These are phyloP conservation scores for Acanthurus lineatus DNA, from an alignment of 2,797 vertebrate species.

Conservation along the genomic window DNA sequence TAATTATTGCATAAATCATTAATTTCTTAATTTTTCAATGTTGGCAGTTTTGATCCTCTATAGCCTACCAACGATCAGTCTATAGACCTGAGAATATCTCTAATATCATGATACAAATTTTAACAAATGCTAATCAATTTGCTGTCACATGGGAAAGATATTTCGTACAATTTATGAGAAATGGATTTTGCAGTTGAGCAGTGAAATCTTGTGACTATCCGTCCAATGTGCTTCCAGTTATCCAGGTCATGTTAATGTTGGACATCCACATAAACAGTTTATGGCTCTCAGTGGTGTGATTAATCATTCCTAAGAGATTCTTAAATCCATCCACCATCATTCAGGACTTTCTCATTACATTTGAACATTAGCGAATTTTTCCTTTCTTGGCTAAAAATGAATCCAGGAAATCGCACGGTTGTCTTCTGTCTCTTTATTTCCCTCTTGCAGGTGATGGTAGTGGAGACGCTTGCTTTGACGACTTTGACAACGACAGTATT, in stretches of 20 bases:
- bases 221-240: slow-evolving; percentile 18
- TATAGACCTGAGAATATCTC: background rate
- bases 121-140: slow-evolving; percentile 19
- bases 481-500: slow-evolving; percentile 96
- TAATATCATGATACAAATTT: slow-evolving; percentile 11
- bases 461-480: slow-evolving; percentile 94
- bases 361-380: background rate
- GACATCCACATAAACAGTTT: slow-evolving; percentile 50
- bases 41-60: background rate
- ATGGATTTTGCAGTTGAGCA: slow-evolving; percentile 56
- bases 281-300: slow-evolving; percentile 34
- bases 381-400: background rate
- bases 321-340: slow-evolving; percentile 41
- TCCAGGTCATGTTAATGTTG: slow-evolving; percentile 51
- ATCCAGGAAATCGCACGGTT: background rate
- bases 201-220: slow-evolving; percentile 19
- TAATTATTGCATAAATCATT: too few species aligned
- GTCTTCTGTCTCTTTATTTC: too few species aligned
- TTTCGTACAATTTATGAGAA: slow-evolving; percentile 7
- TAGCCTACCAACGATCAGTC: background rate
- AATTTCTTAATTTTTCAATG: too few species aligned
- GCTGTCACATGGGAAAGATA: slow-evolving; percentile 28
- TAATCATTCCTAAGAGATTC: slow-evolving; percentile 22
- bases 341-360: slow-evolving; percentile 4
- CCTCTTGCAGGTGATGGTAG: slow-evolving; percentile 88